These are phyloP conservation scores for Magallana angulata DNA, from an alignment of 1,140 invertebrate genomes.

Conservation along the genomic window DNA sequence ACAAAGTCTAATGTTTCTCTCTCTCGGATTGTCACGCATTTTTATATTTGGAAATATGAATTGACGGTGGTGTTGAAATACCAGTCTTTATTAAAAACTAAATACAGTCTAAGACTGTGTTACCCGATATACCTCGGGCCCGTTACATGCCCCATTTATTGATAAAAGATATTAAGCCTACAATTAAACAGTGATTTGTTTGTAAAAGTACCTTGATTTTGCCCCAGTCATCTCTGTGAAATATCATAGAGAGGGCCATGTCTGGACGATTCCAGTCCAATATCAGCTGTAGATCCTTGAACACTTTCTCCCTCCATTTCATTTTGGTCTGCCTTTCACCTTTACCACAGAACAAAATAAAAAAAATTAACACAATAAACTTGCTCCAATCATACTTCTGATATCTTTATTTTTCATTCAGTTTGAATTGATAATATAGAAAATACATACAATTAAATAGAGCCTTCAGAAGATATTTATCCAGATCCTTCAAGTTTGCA, in stretches of 20 bases:
- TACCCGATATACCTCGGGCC: too few species aligned
- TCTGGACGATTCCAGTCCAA: constrained; percentile 80
- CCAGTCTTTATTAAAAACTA: too few species aligned
- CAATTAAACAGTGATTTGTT: too few species aligned
- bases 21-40: too few species aligned
- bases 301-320: constrained; percentile 69
- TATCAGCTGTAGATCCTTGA: constrained; percentile 79
- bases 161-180: too few species aligned
- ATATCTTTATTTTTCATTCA: too few species aligned
- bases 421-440: not conserved
- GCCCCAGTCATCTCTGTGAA: constrained; percentile 76
- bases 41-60: too few species aligned
- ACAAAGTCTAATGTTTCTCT: too few species aligned
- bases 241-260: constrained; percentile 78
- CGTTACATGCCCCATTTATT: too few species aligned
- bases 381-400: not conserved
- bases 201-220: constrained; percentile 70
- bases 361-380: not conserved
- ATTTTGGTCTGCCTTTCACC: constrained; percentile 64
- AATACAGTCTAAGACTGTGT: too few species aligned
- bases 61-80: too few species aligned
- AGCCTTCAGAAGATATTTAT: constrained; percentile 78
- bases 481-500: constrained; percentile 77
- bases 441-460: constrained; percentile 78
- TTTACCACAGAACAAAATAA: constrained; percentile 41